Base-by-base conservation (phyloP, 2,113 vertebrate genomes). In the Lates calcarifer region DNA sequence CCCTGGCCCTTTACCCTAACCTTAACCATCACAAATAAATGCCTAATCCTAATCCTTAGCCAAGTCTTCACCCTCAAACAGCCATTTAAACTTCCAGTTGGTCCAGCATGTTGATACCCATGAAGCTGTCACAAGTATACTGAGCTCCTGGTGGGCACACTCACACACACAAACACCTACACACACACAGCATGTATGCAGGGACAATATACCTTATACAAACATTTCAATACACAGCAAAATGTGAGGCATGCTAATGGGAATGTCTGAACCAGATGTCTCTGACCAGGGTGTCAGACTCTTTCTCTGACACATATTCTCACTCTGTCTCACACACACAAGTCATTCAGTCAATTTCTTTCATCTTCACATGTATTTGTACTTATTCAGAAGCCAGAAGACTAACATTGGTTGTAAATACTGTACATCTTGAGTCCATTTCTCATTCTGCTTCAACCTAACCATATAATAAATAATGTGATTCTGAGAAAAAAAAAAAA, bases 201-300 rank as follows among this genome's bases (percentile, higher is more conserved):
- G 14, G 51, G n/a, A 67, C 62, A 68, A 37, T 18, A 64, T 41
- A 74, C 53, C 53, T 77, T 43, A 79, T 10, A 47, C 33, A 58
- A 43, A 69, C 41, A 77, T 74, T 74, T 62, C 60, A 74, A 74
- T 56, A 41, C 22, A 28, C 35, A 55, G 29, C 28, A 29, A 35
- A 64, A 73, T 80, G 22, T 63, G 56, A 68, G 20, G 33, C 51
- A 70, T 47, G 43, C 37, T 61, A 79, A 73, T 63, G 61, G 67
- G 62, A 47, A 76, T 57, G 66, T 66, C 58, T 65, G 29, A 67
- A 78, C 57, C 69, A 82, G 74, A 74, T 51, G 37, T 77, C 62
- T 85, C 22, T 72, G 26, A 65, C 10, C n/a, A 55, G 51, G n/a
- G 47, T 3, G 20, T 49, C 47, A 49, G 20, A 49, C 5, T 49